A percentile compares a stretch with the other conserved stretches of the same genome.
Evolutionary conservation across 2,888 invertebrate species (phyloP).

Genomic region (Cataglyphis altisquamis): DNA sequence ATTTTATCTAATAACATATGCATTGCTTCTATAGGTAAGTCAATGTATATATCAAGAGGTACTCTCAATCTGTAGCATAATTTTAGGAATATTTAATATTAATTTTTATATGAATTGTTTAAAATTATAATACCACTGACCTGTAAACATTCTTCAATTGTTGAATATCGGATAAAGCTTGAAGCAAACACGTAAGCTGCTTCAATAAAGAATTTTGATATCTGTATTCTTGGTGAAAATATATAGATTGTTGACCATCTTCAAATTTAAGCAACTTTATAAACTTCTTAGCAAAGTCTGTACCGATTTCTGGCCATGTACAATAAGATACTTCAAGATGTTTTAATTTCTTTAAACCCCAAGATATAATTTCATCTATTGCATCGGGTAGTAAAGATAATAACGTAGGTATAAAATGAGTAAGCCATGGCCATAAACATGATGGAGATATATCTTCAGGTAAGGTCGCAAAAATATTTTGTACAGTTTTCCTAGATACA

Average conservation of each 20-base stretch:
- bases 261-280: conserved; percentile 79
- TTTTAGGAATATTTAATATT: conserved; percentile 6
- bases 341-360: conserved; percentile 78
- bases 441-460: conserved; percentile 71
- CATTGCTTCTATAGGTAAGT: conserved; percentile 77
- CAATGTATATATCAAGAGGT: conserved; percentile 76
- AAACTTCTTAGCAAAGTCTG: conserved; percentile 84
- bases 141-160: conserved; percentile 78
- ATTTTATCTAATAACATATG: conserved; percentile 77
- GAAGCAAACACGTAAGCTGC: conserved; percentile 76
- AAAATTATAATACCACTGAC: conserved; percentile 62
- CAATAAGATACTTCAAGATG: conserved; percentile 77
- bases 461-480: conserved; percentile 76
- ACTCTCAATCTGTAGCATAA: conserved; percentile 73
- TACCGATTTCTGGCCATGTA: conserved; percentile 80
- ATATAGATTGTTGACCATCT: conserved; percentile 69
- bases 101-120: conserved; percentile 6
- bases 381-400: conserved; percentile 78
- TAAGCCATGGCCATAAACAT: conserved; percentile 81
- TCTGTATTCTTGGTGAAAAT: conserved; percentile 74
- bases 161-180: conserved; percentile 79
- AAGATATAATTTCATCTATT: conserved; percentile 77
- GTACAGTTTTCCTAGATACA: conserved; percentile 74
- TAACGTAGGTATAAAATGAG: conserved; percentile 81
- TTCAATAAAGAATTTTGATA: conserved; percentile 76